Percentiles rank a stretch among this genome's conserved stretches.
These are phyloP conservation scores for Mola mola DNA, from an alignment of 2,113 vertebrate species.

Conservation along the genomic window DNA sequence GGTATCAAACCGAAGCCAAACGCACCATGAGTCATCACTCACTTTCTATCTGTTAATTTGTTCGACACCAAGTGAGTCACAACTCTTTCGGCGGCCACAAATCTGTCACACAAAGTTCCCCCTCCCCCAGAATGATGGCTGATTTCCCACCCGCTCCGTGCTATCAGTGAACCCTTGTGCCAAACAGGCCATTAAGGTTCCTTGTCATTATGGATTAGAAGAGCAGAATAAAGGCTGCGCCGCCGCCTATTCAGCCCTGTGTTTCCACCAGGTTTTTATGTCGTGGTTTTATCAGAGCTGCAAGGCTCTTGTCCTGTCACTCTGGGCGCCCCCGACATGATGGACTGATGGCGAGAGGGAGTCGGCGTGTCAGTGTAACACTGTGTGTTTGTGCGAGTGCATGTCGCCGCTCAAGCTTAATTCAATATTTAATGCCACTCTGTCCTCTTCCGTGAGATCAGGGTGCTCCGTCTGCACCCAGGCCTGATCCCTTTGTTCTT, in stretches of 20 bases:
- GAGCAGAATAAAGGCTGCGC: neutral
- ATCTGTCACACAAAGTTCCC: conserved; percentile 46
- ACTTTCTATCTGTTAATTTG: conserved; percentile 21
- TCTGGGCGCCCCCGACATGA: neutral
- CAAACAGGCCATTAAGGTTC: conserved; percentile 4
- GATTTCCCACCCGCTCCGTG: conserved; percentile 15
- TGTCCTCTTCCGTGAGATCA: conserved; percentile 11
- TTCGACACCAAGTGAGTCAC: conserved; percentile 36
- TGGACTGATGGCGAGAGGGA: conserved; percentile 9
- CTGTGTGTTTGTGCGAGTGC: conserved; percentile 11
- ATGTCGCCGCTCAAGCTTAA: conserved; percentile 11
- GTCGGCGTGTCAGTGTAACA: neutral
- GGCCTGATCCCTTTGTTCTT: conserved; percentile 21
- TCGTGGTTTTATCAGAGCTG: conserved; percentile 27
- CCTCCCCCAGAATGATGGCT: conserved; percentile 16
- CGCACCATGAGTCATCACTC: conserved; percentile 42
- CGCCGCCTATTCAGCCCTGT: neutral
- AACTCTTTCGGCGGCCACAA: conserved; percentile 30
- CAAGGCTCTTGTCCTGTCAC: conserved; percentile 41
- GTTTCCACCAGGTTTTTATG: conserved; percentile 9
- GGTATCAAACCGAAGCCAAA: conserved; percentile 31
- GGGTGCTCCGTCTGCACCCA: conserved; percentile 6
- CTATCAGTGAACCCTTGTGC: neutral
- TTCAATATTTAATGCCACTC: conserved; percentile 22
- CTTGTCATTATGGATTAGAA: conserved; percentile 39